These are phyloP conservation scores for Perca flavescens DNA, from an alignment of 2,113 vertebrate genomes.

Conservation along the genomic window DNA sequence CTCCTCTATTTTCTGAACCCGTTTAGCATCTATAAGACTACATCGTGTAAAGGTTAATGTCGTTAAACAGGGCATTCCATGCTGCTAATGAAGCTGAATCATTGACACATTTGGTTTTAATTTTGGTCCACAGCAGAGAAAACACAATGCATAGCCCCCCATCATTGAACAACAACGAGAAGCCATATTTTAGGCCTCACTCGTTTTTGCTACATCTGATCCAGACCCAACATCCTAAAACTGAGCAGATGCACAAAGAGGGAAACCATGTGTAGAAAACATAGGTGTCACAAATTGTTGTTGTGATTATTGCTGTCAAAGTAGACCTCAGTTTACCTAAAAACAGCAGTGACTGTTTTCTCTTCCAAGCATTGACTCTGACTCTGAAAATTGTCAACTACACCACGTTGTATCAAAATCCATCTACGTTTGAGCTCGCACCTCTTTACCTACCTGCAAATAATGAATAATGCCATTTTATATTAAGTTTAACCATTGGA, in stretches of 20 bases:
- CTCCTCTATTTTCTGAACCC: background rate
- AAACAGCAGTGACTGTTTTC: background rate
- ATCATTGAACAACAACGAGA: conserved; percentile 11
- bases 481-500: background rate
- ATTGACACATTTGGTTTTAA: conserved; percentile 36
- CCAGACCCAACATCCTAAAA: conserved; percentile 5
- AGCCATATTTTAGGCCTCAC: conserved; percentile 33
- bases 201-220: conserved; percentile 21
- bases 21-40: background rate
- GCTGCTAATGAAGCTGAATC: conserved; percentile 19
- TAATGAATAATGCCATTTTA: background rate
- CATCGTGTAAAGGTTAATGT: background rate
- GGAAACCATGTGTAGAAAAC: background rate
- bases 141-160: background rate
- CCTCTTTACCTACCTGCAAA: background rate
- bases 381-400: background rate
- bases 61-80: background rate
- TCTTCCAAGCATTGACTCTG: background rate
- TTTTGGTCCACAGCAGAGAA: conserved; percentile 2
- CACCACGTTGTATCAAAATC: background rate
- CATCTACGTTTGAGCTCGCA: background rate
- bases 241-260: conserved; percentile 7
- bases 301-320: conserved; percentile 6
- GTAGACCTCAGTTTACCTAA: background rate
- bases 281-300: background rate